Evolutionary conservation across 2,797 vertebrate genomes (phyloP), one percentile per base, ranked within the genome.

Genomic region (Pangasius djambal): DNA sequence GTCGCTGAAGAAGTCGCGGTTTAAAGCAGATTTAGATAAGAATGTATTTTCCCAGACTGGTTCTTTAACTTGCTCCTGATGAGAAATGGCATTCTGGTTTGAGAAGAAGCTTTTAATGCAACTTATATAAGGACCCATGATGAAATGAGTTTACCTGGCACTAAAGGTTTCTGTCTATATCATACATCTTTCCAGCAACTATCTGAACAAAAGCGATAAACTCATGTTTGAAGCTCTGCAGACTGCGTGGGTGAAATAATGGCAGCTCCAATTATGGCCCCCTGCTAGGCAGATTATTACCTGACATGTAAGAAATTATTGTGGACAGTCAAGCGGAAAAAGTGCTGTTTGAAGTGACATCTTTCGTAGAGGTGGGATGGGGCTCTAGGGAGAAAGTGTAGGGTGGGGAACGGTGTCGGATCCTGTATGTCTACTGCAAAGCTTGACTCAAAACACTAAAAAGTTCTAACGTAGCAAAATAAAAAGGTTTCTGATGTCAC

Each of bases 211-310:
- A 28, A 28, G 82, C 2, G 52, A 40, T 63, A 31, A 84, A 61
- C 72, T 52, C 74, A 16, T 40, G 25, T 86, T 52, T 70, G 63
- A 72, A 70, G 74, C 20, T 2, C 52, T 59, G 22, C 65, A 89
- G 88, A 86, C 67, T 89, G 84, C 37, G 83, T 86, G 77, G 88
- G 88, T 72, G 88, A 89, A 89, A 59, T 86, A 89, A 89, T 79
- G 50, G 28, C 83, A 79, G 72, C 31, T 85, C 72, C 44, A 84
- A 83, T 88, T 84, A 85, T 69, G 59, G n/a, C 57, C 16, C 48
- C 79, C 67, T 74, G 18, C 65, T 67, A 83, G 34, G 57, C 28
- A 86, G 74, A 86, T 89, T 57, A 86, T 61, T 83, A 59, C 69
- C 52, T 88, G 87, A 72, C 28, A 82, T 88, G 52, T 74, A 70